Percentiles rank a stretch among this genome's conserved stretches.
phyloP scores from a whole-genome alignment of 2,888 invertebrate species.

The Ceriagrion tenellum region DNA sequence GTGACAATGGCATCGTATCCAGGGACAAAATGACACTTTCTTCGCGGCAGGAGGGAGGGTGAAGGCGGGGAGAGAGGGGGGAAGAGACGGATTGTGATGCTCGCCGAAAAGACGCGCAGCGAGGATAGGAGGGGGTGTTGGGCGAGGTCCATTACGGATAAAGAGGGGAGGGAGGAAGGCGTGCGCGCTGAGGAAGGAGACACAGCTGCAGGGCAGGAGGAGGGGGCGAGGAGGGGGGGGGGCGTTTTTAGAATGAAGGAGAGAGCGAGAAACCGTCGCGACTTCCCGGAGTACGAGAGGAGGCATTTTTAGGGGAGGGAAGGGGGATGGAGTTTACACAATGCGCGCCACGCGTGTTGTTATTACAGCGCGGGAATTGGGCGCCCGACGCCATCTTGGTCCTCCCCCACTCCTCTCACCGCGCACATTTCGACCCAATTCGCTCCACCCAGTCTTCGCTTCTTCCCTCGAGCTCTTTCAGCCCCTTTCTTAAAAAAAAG shows the following conservation, averaged over 20 bases:
- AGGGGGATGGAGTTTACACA: background rate
- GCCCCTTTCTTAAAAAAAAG: background rate
- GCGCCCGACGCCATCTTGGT: background rate
- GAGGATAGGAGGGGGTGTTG: background rate
- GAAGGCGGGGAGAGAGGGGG: too few relatives aligned
- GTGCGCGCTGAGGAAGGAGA: too few relatives aligned
- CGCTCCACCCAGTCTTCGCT: background rate
- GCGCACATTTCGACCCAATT: slow-evolving; percentile 16
- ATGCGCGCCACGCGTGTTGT: background rate
- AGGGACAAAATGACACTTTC: too few relatives aligned
- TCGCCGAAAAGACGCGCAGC: background rate
- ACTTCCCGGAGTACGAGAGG: background rate
- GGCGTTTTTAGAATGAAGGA: too few relatives aligned
- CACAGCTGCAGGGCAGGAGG: background rate
- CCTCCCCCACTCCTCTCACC: background rate
- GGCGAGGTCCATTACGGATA: background rate
- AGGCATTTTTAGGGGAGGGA: background rate
- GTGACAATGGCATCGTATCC: too few relatives aligned
- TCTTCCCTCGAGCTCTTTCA: too few relatives aligned
- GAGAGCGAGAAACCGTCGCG: background rate
- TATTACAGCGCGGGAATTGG: background rate
- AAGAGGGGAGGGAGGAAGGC: background rate
- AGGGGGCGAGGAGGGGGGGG: background rate
- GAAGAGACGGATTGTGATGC: too few relatives aligned
- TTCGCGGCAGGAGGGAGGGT: background rate